phyloP scores from a whole-genome alignment of 2,888 invertebrate species.

The Germaria angustata region DNA sequence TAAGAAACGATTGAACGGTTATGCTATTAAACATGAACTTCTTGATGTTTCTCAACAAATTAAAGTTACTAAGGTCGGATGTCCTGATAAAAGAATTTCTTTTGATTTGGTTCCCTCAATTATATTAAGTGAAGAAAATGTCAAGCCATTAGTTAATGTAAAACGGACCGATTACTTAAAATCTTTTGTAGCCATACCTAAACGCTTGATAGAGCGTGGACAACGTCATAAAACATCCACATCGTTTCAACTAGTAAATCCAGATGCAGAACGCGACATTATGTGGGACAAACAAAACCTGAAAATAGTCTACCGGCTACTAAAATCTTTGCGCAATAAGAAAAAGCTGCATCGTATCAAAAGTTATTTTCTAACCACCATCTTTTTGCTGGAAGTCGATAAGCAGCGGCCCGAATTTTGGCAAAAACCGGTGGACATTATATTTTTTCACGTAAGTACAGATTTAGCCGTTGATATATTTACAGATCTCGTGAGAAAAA shows the following conservation, averaged over 20 bases:
- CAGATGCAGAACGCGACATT: slow-evolving; percentile 64
- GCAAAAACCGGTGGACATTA: slow-evolving; percentile 47
- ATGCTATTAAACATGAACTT: slow-evolving; percentile 50
- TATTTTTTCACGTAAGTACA: slow-evolving; percentile 69
- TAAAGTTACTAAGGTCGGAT: slow-evolving; percentile 6
- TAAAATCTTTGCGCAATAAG: slow-evolving; percentile 70
- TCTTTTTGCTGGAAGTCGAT: slow-evolving; percentile 68
- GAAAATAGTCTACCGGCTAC: slow-evolving; percentile 68
- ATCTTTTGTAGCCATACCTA: slow-evolving; percentile 67
- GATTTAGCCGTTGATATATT: too few relatives aligned
- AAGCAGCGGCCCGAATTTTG: slow-evolving; percentile 55
- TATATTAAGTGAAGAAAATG: neutral
- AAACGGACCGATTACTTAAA: neutral
- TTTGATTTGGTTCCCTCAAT: slow-evolving; percentile 71
- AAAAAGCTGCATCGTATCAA: slow-evolving; percentile 66
- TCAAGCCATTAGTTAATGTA: neutral
- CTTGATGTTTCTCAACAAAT: slow-evolving; percentile 69
- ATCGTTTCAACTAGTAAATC: slow-evolving; percentile 69
- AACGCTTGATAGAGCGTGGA: slow-evolving; percentile 43
- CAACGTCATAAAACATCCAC: slow-evolving; percentile 1
- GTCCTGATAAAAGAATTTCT: slow-evolving; percentile 46
- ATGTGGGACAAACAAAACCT: slow-evolving; percentile 66
- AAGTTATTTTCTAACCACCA: slow-evolving; percentile 70
- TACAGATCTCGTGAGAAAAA: too few relatives aligned
- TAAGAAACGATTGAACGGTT: neutral